phyloP scores from a whole-genome alignment of 64 coral and sea anemone species.

The Catalaphyllia jardinei region DNA sequence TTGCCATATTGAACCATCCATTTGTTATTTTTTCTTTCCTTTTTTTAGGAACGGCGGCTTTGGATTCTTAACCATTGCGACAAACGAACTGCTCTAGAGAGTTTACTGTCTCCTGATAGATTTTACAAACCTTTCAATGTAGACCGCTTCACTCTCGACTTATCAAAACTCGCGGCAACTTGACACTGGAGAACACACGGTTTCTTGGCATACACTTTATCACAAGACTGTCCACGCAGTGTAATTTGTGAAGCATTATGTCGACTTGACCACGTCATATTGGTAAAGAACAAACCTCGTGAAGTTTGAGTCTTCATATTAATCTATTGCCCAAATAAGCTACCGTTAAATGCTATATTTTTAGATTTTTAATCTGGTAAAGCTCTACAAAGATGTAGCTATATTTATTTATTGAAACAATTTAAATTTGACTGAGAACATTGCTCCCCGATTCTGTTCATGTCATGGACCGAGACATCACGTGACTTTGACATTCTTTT shows the following conservation, averaged over 20 bases:
- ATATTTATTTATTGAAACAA: slow-evolving; percentile 9
- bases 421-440: neutral
- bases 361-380: neutral
- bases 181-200: neutral
- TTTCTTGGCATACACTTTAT: neutral
- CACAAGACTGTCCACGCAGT: neutral
- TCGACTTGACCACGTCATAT: too few species aligned
- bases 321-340: slow-evolving; percentile 4
- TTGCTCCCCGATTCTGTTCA: neutral
- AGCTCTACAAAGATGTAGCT: neutral
- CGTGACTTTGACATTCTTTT: too few species aligned
- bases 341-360: neutral
- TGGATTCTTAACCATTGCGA: slow-evolving; percentile 66
- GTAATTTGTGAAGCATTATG: neutral
- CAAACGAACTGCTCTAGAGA: slow-evolving; percentile 54
- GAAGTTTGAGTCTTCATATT: neutral
- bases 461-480: neutral
- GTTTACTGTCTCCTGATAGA: slow-evolving; percentile 56
- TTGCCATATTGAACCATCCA: neutral
- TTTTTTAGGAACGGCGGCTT: slow-evolving; percentile 58
- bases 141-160: slow-evolving; percentile 73
- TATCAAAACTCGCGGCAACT: slow-evolving; percentile 3
- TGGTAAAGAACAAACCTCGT: neutral
- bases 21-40: neutral
- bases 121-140: slow-evolving; percentile 86